Base-by-base conservation (phyloP, 2,888 invertebrate species). In the Monoplex corrugatus region DNA sequence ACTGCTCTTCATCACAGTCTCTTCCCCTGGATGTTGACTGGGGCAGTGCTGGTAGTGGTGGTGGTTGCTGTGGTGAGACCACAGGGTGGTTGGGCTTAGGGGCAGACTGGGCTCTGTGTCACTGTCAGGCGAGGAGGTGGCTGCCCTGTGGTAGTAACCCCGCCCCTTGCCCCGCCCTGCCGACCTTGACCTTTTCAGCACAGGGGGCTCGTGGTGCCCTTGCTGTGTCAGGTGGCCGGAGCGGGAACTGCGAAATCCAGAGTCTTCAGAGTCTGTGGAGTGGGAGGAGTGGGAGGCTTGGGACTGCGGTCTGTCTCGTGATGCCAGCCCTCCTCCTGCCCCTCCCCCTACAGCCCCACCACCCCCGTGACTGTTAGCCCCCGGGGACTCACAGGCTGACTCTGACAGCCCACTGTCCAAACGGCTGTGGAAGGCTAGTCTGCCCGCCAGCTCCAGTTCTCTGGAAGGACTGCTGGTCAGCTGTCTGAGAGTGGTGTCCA, bases 221-320 rank as follows among this genome's bases (percentile, higher is more conserved):
- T 32, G 63, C 32, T 63, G 80, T 40, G n/a, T 75, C 35, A 43
- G 38, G 57, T 63, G 84, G 28, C 50, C 88, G 10, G 86, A 94
- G 82, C 94, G 90, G 3, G 95, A 94, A 92, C 95, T 94, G 32
- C 94, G 92, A 90, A 95, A 95, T 44, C 95, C 95, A 0, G 95
- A 95, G 90, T 95, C 95, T 90, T 95, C 94, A 2, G 95, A 95
- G 89, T 95, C 94, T 84, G 94, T 94, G 44, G 94, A 92, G n/a
- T 86, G 86, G 50, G 91, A 91, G 50, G 90, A 90, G 40, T 90
- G 90, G 1, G 91, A 94, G 5, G 94, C 94, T 90, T 94, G 94
- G n/a, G 95, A 95, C 90, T 94, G 92, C 28, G 95, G 94, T 44
- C 95, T 90, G 87, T 93, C 91, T 87, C 92, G 90, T 86, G 92